A percentile compares a stretch with the other conserved stretches of the same genome.
Evolutionary conservation across 2,113 vertebrate genomes (phyloP).

Genomic region (Lophius piscatorius): DNA sequence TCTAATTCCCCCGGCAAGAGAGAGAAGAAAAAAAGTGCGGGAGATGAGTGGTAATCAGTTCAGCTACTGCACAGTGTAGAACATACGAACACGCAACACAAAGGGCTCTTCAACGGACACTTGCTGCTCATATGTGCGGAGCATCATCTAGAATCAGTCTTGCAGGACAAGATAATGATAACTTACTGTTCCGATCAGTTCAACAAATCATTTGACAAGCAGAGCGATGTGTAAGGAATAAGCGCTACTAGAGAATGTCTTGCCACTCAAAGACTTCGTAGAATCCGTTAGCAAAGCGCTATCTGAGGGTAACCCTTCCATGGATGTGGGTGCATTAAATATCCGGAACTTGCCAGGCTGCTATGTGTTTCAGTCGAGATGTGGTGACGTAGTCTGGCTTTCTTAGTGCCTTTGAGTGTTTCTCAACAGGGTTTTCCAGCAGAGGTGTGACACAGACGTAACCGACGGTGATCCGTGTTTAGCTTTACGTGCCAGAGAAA

Average conservation of each 20-base stretch:
- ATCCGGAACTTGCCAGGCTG: conserved; percentile 68
- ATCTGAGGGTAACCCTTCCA: conserved; percentile 34
- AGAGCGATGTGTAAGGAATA: conserved; percentile 27
- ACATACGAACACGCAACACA: conserved; percentile 65
- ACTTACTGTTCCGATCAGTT: conserved; percentile 43
- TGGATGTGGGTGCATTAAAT: conserved; percentile 56
- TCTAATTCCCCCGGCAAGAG: conserved; percentile 50
- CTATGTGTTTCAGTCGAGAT: conserved; percentile 48
- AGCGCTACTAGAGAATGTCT: conserved; percentile 45
- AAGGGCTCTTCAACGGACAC: conserved; percentile 80
- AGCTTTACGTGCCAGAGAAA: conserved; percentile 36
- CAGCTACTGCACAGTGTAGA: conserved; percentile 52
- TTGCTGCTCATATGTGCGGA: conserved; percentile 58
- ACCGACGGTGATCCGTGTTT: conserved; percentile 26
- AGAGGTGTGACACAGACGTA: conserved; percentile 12
- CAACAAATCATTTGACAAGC: conserved; percentile 31
- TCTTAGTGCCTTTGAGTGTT: conserved; percentile 83
- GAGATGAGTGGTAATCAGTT: conserved; percentile 46
- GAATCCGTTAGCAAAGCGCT: conserved; percentile 54
- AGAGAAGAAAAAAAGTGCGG: conserved; percentile 66
- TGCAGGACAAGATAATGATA: conserved; percentile 75
- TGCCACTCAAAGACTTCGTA: conserved; percentile 60
- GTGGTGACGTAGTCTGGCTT: conserved; percentile 71
- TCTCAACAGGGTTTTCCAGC: conserved; percentile 77
- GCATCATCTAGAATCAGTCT: conserved; percentile 67